These are phyloP conservation scores for Parasteatoda tepidariorum DNA, from an alignment of 1,140 invertebrate species.

Conservation along the genomic window DNA sequence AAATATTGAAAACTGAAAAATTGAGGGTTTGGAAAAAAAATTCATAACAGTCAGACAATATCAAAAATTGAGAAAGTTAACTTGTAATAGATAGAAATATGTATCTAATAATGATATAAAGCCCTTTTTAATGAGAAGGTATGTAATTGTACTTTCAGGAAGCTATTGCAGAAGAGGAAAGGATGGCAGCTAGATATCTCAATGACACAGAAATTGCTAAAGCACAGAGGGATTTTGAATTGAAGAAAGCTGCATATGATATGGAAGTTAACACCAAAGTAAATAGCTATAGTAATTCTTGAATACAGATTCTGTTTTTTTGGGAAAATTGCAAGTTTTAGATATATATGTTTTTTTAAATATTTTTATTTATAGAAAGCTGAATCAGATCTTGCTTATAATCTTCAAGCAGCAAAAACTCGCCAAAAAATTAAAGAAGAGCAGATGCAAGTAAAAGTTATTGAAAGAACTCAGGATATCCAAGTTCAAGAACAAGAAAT, in stretches of 20 bases:
- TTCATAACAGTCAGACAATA: too few species aligned
- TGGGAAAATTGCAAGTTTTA: too few species aligned
- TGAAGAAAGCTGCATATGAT: conserved; percentile 97
- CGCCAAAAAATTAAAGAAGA: conserved; percentile 72
- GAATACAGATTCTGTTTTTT: too few species aligned
- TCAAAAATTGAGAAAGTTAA: too few species aligned
- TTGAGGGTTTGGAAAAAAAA: too few species aligned
- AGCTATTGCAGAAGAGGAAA: conserved; percentile 94
- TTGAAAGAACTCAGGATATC: conserved; percentile 71
- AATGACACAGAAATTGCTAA: conserved; percentile 98
- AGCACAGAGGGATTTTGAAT: conserved; percentile 93
- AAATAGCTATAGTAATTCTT: conserved; percentile 64
- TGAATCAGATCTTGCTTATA: conserved; percentile 70
- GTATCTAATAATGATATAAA: too few species aligned
- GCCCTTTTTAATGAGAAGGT: too few species aligned
- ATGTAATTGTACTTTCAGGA: too few species aligned
- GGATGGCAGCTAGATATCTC: conserved; percentile 82
- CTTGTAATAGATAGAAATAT: too few species aligned
- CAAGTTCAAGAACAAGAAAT: conserved; percentile 67
- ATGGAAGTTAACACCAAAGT: conserved; percentile 95
- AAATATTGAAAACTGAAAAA: too few species aligned
- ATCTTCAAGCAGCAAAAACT: conserved; percentile 72
- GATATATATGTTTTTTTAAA: too few species aligned
- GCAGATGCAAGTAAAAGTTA: conserved; percentile 70
- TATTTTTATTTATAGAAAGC: conserved; percentile 66